Base-by-base conservation (phyloP, 2,797 vertebrate species). In the Odontamblyopus lacepedii region DNA sequence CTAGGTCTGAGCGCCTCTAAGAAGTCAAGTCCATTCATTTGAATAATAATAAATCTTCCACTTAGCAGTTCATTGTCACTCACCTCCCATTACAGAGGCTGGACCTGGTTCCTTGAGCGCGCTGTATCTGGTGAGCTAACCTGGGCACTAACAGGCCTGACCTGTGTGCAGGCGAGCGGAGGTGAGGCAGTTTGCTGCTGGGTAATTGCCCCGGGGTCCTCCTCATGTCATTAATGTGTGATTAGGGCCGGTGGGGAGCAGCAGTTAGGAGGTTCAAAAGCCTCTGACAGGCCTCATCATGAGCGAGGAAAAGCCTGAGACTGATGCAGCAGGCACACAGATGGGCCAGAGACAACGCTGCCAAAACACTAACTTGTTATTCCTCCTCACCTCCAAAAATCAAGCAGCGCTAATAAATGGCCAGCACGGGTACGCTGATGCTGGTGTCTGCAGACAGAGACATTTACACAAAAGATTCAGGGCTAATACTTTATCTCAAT, bases 241-340 rank as follows among this genome's bases (percentile, higher is more conserved):
- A 99, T 99, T 99, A 98, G 96, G 97, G 97, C 96, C 96, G 95
- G 96, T 97, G 96, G 98, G 98, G 97, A 98, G 96, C 96, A 96
- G 96, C 96, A 98, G 96, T 98, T 98, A 98, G 97, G 96, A 99
- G 97, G 97, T 98, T 98, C 98, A 99, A 98, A 97, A 98, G 97
- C 96, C 96, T 96, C 96, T 97, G 98, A 98, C 97, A 98, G 96
- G 95, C 96, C 96, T 98, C 97, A 98, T 98, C 97, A 98, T 97
- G 95, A 95, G 94, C 95, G 95, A 97, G 98, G 95, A 98, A 98
- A 63, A 97, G 96, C 95, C 90, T 79, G 96, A 97, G 96, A 97
- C 96, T 94, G 94, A 96, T 95, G 95, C 95, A 93, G 94, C 95
- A 94, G 94, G 94, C 3, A 95, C 87, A 95, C 96, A 97, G 96